A percentile compares a stretch with the other conserved stretches of the same genome.
phyloP scores from a whole-genome alignment of 2,113 vertebrate species.

The Dascyllus trimaculatus region DNA sequence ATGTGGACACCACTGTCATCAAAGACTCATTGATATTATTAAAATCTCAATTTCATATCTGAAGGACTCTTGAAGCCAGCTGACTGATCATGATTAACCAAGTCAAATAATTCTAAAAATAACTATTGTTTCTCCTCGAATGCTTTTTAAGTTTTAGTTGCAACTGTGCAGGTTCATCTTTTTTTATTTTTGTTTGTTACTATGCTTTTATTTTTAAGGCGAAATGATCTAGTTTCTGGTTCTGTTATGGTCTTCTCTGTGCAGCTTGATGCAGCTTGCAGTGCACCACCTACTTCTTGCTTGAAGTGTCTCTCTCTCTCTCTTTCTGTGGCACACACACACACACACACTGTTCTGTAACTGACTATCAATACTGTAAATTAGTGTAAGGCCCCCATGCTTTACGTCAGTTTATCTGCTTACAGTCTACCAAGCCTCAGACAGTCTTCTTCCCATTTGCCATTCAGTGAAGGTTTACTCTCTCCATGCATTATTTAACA shows the following conservation, averaged over 20 bases:
- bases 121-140: too few relatives aligned
- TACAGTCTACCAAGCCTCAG: not conserved
- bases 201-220: conserved; percentile 42
- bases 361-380: conserved; percentile 15
- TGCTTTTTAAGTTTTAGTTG: not conserved
- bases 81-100: too few relatives aligned
- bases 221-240: conserved; percentile 12
- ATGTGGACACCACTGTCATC: too few relatives aligned
- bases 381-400: not conserved
- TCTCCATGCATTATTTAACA: conserved; percentile 54
- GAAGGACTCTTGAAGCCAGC: too few relatives aligned
- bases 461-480: conserved; percentile 15
- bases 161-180: not conserved
- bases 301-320: conserved; percentile 8
- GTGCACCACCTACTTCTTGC: conserved; percentile 73
- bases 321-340: not conserved
- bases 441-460: conserved; percentile 2
- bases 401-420: conserved; percentile 21
- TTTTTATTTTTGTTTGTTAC: not conserved
- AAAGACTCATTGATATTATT: too few relatives aligned
- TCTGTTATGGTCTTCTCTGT: not conserved
- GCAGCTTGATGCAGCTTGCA: conserved; percentile 57
- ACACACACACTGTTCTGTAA: not conserved
- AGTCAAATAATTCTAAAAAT: too few relatives aligned
- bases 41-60: too few relatives aligned